Evolutionary conservation across 2,888 invertebrate species (phyloP), one percentile per base, ranked within the genome.

Genomic region (Resseliella maxima): DNA sequence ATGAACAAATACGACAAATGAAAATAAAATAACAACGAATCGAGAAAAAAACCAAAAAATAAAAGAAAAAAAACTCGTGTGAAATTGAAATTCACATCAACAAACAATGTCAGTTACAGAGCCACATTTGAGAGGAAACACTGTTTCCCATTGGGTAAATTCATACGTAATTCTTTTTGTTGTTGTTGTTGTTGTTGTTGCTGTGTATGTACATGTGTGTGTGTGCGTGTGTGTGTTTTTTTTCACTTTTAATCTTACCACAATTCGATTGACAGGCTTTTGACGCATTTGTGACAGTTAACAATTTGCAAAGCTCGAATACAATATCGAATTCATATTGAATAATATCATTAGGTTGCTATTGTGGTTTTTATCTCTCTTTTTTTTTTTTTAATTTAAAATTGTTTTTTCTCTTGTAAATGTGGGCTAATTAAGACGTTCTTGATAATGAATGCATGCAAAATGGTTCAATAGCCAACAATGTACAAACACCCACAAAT

Each of bases 241-340:
- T 59, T 24, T 24, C 24, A 59, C 27, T 6, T 72, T 31, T 3
- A n/a, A 12, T 72, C 15, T 27, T 15, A 31, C 31, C 72, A 31
- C 72, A 12, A 5, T 35, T 31, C 72, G 72, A 72, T n/a, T 15
- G 31, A 59, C n/a, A 12, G 0, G 15, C 24, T n/a, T 72, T 72
- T 35, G 27, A 59, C 5, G 59, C 18, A 6, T 31, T 31, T 72
- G 72, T 15, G 72, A 72, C 72, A 72, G n/a, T 2, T 24, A 27
- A 72, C 3, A 31, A 10, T 35, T 72, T 35, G 2, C 72, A 72
- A n/a, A n/a, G n/a, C 72, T 31, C 72, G 31, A 31, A 12, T 72
- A 35, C 72, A 72, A 72, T 72, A 72, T 72, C 18, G 12, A 35
- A 15, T 72, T 12, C 72, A 72, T 72, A 72, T 72, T 72, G 72